phyloP scores from a whole-genome alignment of 2,888 invertebrate genomes.

The Stenichneumon culpator region DNA sequence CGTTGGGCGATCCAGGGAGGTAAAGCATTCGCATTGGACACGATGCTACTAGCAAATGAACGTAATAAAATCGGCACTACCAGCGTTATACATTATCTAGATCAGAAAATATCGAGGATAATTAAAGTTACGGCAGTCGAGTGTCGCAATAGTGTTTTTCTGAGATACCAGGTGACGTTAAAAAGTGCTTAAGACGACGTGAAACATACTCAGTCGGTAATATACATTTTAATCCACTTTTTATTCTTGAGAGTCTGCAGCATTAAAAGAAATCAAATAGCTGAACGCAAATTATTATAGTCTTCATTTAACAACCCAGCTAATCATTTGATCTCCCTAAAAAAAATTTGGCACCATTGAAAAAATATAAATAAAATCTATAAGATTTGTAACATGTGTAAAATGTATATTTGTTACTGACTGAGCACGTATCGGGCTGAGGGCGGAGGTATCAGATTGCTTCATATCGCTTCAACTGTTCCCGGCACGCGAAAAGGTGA shows the following conservation, averaged over 20 bases:
- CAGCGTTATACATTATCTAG: conserved; percentile 32
- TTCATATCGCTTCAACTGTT: neutral
- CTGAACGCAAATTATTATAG: neutral
- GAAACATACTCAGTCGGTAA: neutral
- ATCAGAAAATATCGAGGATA: conserved; percentile 30
- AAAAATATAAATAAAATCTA: no score
- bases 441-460: neutral
- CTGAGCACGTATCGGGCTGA: neutral
- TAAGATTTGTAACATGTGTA: no score
- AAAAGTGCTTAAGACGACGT: neutral
- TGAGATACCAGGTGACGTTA: neutral
- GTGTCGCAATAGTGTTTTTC: conserved; percentile 38
- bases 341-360: no score
- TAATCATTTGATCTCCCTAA: no score
- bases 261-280: neutral
- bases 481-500: neutral
- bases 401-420: neutral
- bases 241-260: neutral
- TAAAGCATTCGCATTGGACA: conserved; percentile 53
- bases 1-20: neutral
- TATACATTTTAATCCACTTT: neutral
- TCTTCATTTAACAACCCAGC: neutral
- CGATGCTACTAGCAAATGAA: conserved; percentile 44
- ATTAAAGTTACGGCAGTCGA: conserved; percentile 25
- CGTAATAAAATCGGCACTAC: conserved; percentile 51